A percentile compares a stretch with the other conserved stretches of the same genome.
phyloP scores from a whole-genome alignment of 1,140 invertebrate species.

The Caerostris extrusa region DNA sequence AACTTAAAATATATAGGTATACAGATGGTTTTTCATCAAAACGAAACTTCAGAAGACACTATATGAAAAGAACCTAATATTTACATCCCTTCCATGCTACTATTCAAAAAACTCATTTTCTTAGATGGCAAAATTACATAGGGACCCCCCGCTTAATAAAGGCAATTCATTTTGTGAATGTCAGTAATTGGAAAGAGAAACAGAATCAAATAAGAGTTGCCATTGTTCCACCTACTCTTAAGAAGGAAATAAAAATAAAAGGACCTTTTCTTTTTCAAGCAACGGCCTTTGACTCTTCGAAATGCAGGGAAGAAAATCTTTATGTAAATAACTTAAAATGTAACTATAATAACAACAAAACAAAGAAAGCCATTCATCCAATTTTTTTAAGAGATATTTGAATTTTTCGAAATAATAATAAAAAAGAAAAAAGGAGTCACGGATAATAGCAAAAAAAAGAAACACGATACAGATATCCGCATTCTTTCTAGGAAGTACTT shows the following conservation, averaged over 20 bases:
- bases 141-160: constrained; percentile 17
- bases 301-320: background rate
- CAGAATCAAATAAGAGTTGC: background rate
- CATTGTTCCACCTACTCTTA: background rate
- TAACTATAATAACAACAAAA: background rate
- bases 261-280: constrained; percentile 5
- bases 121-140: background rate
- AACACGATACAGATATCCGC: constrained; percentile 40
- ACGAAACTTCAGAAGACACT: background rate
- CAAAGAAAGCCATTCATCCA: background rate
- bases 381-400: background rate
- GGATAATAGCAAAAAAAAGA: constrained; percentile 11
- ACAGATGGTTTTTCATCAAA: background rate
- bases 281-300: constrained; percentile 9
- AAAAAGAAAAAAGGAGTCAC: background rate
- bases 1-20: too few species aligned
- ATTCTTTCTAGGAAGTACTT: constrained; percentile 17
- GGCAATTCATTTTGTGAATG: constrained; percentile 20
- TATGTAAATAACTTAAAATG: constrained; percentile 47
- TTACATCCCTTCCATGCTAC: constrained; percentile 3
- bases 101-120: constrained; percentile 50
- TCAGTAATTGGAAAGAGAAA: background rate
- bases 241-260: background rate
- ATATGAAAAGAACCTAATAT: background rate
- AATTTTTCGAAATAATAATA: background rate